Base-by-base conservation (phyloP, 2,888 invertebrate species). In the Cremastinae sp. region DNA sequence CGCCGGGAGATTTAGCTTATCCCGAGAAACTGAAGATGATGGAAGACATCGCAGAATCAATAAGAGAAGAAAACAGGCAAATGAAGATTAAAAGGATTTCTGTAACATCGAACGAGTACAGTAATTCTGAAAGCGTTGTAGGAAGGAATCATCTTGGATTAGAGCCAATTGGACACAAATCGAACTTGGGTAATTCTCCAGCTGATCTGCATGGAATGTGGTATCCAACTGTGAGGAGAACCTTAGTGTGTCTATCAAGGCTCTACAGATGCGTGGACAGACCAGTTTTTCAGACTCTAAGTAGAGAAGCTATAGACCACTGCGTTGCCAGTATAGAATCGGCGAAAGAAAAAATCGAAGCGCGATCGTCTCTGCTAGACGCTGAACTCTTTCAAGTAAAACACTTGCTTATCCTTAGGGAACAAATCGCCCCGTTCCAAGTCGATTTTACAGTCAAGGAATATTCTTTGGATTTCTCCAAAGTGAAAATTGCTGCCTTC, bases 141-240 rank as follows among this genome's bases (percentile, higher is more conserved):
- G 69, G 68, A 7, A 55, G 74, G 22, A 77, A 68, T 69, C 74
- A 81, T 75, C 43, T 83, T 12, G 79, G 78, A 2, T 86, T 88
- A 37, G 89, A 88, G 74, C 84, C 87, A 8, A 80, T 88, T 37
- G 83, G 86, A 39, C 86, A 87, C 12, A 85, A 84, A 70, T 80
- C 74, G 83, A 91, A 10, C n/a, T 84, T 87, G 78, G 82, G 89
- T 88, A 94, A 94, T 86, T 96, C 97, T 0, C 97, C 98, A 0
- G 97, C 98, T 0, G 99, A 99, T 91, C 91, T 99, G 37, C 99
- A 99, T 90, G 99, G 99, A 22, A 98, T 99, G 98, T 99, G 99
- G 99, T 99, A 99, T 90, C 99, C 99, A 0, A 98, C 97, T 0
- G 98, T 99, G 0, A 92, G 99, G 14, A 92, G 99, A 51, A 98